Conservation (phyloP, 1,140 invertebrate genomes). For the Lethocerus indicus region DNA sequence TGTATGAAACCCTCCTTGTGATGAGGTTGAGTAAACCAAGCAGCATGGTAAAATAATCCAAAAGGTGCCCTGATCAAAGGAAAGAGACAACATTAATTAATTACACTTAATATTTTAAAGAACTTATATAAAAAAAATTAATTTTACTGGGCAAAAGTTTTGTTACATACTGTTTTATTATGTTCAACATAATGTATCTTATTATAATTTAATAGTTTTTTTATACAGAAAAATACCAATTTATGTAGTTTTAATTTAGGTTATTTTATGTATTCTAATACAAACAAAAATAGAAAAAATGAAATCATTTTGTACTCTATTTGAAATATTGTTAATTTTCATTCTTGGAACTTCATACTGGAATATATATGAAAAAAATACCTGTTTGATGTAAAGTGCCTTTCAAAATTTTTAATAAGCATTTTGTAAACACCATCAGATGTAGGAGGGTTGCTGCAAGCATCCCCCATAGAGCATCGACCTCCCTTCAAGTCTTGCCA, state of each 20-base stretch:
- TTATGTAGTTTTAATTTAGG: too few relatives aligned
- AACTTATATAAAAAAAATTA: background rate
- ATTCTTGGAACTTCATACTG: too few relatives aligned
- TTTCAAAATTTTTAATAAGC: conserved; percentile 86
- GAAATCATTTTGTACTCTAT: too few relatives aligned
- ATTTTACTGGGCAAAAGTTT: too few relatives aligned
- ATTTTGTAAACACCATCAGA: conserved; percentile 83
- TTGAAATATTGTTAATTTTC: too few relatives aligned
- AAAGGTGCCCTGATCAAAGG: conserved; percentile 65
- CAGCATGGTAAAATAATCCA: conserved; percentile 82
- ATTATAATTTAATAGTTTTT: too few relatives aligned
- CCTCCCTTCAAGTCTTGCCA: conserved; percentile 90
- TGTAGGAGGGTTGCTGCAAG: conserved; percentile 77
- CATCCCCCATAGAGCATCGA: conserved; percentile 88
- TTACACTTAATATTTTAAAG: background rate
- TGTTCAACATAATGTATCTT: too few relatives aligned
- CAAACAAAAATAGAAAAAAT: too few relatives aligned
- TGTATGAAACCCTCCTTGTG: conserved; percentile 87
- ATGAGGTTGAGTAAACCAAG: conserved; percentile 88
- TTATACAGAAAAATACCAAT: too few relatives aligned
- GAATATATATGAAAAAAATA: too few relatives aligned
- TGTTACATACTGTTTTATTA: too few relatives aligned
- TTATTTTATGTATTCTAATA: too few relatives aligned
- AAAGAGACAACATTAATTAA: background rate
- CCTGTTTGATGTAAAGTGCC: conserved; percentile 87